Evolutionary conservation across 2,888 invertebrate species (phyloP), one percentile per base, ranked within the genome.

Genomic region (Brachycybe producta): DNA sequence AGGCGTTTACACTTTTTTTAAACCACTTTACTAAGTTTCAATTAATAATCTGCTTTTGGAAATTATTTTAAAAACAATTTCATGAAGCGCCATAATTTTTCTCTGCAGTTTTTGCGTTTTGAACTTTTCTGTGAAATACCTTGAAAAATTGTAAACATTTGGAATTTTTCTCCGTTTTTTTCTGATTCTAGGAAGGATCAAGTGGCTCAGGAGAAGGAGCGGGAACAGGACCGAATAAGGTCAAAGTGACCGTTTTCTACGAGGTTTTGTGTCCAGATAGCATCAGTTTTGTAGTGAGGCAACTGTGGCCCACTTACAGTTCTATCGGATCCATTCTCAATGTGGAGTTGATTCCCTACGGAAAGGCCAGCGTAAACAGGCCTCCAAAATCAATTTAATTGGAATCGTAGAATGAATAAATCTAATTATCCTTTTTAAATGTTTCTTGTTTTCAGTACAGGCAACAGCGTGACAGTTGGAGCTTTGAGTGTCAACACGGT

Each of bases 251-350:
- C 0, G 75, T 83, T 4, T 83, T 81, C 69, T 83, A 83, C 66
- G 83, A 83, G 65, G 74, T 80, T 0, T 69, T 82, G 11, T 83
- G 83, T 58, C 79, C 81, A 0, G 83, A 83, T 69, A 82, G 82
- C 60, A 78, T 76, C 61, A 70, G 70, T 54, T 81, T 83, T 67
- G 76, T 83, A 60, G 78, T 74, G 1, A 62, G 73, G 24, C 82
- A 83, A 64, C 67, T 83, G 46, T 76, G 76, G 54, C 82, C 82
- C 2, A 73, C 78, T 4, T 74, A 80, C 66, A 17, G 27, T 4
- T 23, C 26, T 15, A 15, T 53, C 5, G 28, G 32, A 11, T 39
- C 42, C 23, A 40, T 60, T 21, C 34, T 83, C 53, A 77, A 79
- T 55, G 72, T 83, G 57, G 77, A 76, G 38, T 69, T 82, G 62